Percentiles rank a stretch among this genome's conserved stretches.
Conservation (phyloP, 2,888 invertebrate genomes). For the Zaprionus obscuricornis region DNA sequence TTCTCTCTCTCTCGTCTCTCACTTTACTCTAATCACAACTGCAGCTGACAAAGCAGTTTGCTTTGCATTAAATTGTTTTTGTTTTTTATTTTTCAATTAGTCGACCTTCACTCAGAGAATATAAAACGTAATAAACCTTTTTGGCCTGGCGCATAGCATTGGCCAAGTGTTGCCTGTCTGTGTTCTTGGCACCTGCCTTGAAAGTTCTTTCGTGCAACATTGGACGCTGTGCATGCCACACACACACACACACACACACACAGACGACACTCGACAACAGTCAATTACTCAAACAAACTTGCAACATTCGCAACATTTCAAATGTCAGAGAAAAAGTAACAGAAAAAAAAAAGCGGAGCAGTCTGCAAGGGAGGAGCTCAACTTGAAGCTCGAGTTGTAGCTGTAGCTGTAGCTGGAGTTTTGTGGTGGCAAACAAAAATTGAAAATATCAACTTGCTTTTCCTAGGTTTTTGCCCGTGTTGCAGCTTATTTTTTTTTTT, state of each 20-base stretch:
- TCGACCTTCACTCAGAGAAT: slow-evolving; percentile 24
- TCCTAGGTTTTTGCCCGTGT: slow-evolving; percentile 41
- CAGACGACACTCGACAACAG: slow-evolving; percentile 23
- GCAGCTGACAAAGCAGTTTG: no score
- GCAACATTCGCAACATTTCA: slow-evolving; percentile 51
- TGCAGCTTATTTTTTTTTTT: no score
- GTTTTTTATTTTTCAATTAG: slow-evolving; percentile 26
- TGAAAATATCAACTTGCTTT: slow-evolving; percentile 3
- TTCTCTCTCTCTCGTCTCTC: no score
- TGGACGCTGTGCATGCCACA: no score
- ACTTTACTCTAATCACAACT: no score
- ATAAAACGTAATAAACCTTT: slow-evolving; percentile 36
- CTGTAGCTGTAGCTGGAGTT: slow-evolving; percentile 5
- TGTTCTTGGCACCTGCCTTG: slow-evolving; percentile 8
- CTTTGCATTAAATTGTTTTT: neutral
- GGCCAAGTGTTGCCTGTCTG: slow-evolving; percentile 16
- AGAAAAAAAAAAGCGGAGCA: slow-evolving; percentile 29
- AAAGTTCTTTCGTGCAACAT: no score
- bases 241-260: slow-evolving; percentile 13
- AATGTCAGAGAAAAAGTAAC: slow-evolving; percentile 6
- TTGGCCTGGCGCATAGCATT: slow-evolving; percentile 39
- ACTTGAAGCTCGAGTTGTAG: slow-evolving; percentile 1
- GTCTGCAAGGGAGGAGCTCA: neutral
- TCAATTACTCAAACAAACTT: slow-evolving; percentile 47
- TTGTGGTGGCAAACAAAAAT: no score